A percentile compares a stretch with the other conserved stretches of the same genome.
phyloP scores from a whole-genome alignment of 2,113 vertebrate genomes.

The Anarhynchus alexandrinus region DNA sequence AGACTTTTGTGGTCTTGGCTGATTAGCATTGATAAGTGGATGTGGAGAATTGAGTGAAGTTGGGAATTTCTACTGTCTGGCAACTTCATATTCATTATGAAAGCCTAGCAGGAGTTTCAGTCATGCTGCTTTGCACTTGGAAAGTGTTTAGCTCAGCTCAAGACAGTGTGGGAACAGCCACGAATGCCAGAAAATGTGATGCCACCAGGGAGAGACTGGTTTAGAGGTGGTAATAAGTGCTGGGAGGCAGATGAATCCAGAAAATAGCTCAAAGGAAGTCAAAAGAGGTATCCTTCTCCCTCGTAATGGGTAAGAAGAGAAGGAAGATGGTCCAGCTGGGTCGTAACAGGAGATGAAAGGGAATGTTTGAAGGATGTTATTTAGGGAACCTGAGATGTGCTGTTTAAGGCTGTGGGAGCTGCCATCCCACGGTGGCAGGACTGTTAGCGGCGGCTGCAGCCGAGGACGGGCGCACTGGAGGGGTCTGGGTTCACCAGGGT shows the following conservation, averaged over 20 bases:
- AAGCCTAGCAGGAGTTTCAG: neutral
- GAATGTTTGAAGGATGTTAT: neutral
- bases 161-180: neutral
- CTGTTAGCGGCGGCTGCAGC: neutral
- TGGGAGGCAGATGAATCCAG: neutral
- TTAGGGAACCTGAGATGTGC: neutral
- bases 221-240: neutral
- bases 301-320: neutral
- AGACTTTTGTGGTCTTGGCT: neutral
- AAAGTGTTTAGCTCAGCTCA: neutral
- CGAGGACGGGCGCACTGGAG: rapidly evolving
- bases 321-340: neutral
- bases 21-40: neutral
- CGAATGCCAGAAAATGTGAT: neutral
- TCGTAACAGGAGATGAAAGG: neutral
- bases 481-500: rapidly evolving
- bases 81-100: neutral
- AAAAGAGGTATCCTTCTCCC: neutral
- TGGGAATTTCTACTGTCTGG: conserved; percentile 8
- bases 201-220: neutral
- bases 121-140: conserved; percentile 10
- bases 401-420: neutral
- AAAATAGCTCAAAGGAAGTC: neutral
- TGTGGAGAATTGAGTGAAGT: neutral
- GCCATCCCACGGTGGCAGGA: neutral